Conservation (phyloP, 2,113 vertebrate genomes). For the Grammomys dolichurus region DNA sequence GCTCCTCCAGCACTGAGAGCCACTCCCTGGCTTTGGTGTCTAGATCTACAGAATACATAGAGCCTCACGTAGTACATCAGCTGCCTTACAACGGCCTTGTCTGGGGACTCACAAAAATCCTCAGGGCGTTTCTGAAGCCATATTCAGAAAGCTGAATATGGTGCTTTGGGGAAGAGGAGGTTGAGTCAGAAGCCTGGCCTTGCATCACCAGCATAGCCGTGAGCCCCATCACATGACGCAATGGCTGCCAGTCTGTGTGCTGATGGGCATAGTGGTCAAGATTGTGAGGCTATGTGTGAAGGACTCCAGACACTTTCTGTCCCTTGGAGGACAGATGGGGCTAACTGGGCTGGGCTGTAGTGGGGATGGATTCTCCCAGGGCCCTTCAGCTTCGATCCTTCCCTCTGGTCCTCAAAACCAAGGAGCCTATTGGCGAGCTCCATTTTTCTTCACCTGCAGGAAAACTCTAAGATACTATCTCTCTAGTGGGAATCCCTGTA, state of each 20-base stretch:
- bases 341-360: background rate
- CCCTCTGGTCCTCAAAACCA: background rate
- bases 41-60: too few relatives aligned
- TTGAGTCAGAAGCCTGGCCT: background rate
- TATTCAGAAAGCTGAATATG: too few relatives aligned
- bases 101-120: background rate
- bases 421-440: background rate
- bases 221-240: background rate
- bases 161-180: background rate
- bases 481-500: background rate
- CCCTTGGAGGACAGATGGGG: background rate
- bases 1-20: background rate
- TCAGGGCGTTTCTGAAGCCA: background rate
- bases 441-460: too few relatives aligned
- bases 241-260: background rate
- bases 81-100: background rate
- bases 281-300: too few relatives aligned
- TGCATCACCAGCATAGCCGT: background rate
- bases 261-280: background rate
- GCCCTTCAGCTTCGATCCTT: background rate
- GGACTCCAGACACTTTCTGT: too few relatives aligned
- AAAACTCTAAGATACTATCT: background rate
- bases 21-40: background rate
- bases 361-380: background rate
- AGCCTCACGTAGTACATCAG: background rate